Base-by-base conservation (phyloP, 2,113 vertebrate genomes). In the Arenaria interpres region DNA sequence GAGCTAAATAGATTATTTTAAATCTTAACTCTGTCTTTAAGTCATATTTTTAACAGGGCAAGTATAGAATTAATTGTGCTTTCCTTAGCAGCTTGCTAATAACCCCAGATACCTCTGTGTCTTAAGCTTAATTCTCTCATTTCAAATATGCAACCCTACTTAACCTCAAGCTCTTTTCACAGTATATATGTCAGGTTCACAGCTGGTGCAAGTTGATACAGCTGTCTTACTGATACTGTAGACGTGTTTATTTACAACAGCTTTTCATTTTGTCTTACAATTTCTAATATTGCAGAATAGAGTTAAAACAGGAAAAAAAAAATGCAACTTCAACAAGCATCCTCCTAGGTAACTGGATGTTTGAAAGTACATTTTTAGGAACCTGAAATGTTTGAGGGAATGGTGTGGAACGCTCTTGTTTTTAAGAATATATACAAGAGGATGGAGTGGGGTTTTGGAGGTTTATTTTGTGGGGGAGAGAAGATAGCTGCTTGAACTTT, bases 401-500 rank as follows among this genome's bases (percentile, higher is more conserved):
- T 60, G 7, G 2, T 21, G 8, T 71, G 43, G 27, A 80, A 37
- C 37, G 11, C 25, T 54, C 28, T 62, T 71, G 7, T 16, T 53
- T 57, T 75, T 57, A 46, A 78, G 30, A 48, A 48, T 35, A 9
- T 41, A 24, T 30, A 13, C 1, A 56, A 28, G 54, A 51, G 35
- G 33, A 24, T 33, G 30, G 25, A n/a, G 59, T 20, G 7, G 20
- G n/a, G 10, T 51, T 79, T 89, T 89, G n/a, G 37, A 75, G 13
- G 60, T 35, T n/a, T 82, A 9, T 60, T 85, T 76, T 53, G 30
- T 10, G 33, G 41, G 24, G 48, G 46, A 94, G 57, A 63, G 5
- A 62, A 73, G 45, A 64, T 6, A 81, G 39, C 69, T 95, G 89
- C 95, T 98, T 98, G 85, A 98, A 97, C 95, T 97, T 88, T 50